Evolutionary conservation across 2,888 invertebrate genomes (phyloP), one percentile per base, ranked within the genome.

Genomic region (Teinopalpus imperialis): DNA sequence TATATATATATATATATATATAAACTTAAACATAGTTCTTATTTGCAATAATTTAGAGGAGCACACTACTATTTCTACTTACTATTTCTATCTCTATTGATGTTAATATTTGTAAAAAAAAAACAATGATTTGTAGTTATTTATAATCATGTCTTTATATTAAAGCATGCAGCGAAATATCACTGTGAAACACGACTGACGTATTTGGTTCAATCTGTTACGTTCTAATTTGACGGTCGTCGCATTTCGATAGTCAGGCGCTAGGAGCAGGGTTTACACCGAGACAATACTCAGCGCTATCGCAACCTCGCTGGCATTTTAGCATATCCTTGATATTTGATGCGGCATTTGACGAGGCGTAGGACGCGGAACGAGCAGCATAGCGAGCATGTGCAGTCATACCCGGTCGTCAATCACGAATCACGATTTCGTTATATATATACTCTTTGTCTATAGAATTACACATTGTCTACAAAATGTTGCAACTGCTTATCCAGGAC

Each of bases 271-370:
- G 68, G 69, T 69, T 73, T 63, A 57, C 30, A 34, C 40, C 54
- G 54, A 78, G 69, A 85, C 81, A 83, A 81, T 79, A 65, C 63
- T 57, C 57, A 53, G 58, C 43, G 58, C 43, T 54, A 54, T 81
- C 69, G 75, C 72, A 85, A 86, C 61, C 44, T 47, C 56, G 51
- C 70, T 87, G 88, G 73, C 88, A 87, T 88, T 87, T 86, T 56
- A 75, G 66, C 57, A 63, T 82, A 85, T 83, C 88, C 87, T 88
- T 88, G 88, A 87, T 87, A 88, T 88, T 88, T 88, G 67, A 69
- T 66, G 64, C 73, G 75, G 79, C 72, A 78, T 81, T 83, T 74
- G 67, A 69, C 69, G 59, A 53, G 67, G 74, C 77, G 80, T 81
- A 81, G 83, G 81, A 83, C 64, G 77, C 69, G 71, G 71, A 74